Evolutionary conservation across 92 coral and sea anemone genomes (phyloP).

Genomic region (Epizoanthus fatuus): DNA sequence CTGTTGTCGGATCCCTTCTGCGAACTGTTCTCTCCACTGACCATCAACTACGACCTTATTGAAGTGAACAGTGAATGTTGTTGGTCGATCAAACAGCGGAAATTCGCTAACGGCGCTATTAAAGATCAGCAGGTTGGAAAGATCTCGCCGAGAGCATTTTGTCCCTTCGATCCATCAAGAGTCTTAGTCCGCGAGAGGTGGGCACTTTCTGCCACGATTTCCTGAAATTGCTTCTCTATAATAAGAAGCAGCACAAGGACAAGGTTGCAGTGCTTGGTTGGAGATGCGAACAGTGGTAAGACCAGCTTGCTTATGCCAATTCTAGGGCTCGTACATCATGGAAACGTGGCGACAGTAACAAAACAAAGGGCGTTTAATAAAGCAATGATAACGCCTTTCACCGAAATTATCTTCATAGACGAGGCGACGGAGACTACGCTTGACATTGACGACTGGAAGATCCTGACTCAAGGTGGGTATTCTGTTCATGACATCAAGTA

Average conservation of each 20-base stretch:
- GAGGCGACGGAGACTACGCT: slow-evolving; percentile 23
- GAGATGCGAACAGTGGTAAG: too few species aligned
- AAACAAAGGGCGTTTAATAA: slow-evolving; percentile 21
- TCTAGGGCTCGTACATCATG: too few species aligned
- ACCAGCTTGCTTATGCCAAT: too few species aligned
- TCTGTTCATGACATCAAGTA: neutral
- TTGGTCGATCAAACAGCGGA: slow-evolving; percentile 48
- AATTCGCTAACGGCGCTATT: slow-evolving; percentile 38
- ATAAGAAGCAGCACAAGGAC: too few species aligned
- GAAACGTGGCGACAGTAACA: neutral
- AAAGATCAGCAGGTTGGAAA: slow-evolving; percentile 17
- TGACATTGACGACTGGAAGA: slow-evolving; percentile 27
- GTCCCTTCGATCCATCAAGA: slow-evolving; percentile 14
- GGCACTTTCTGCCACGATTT: too few species aligned
- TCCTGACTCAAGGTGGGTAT: neutral
- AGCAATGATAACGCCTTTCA: slow-evolving; percentile 40
- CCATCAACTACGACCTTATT: slow-evolving; percentile 49
- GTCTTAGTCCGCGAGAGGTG: too few species aligned
- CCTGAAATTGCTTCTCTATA: too few species aligned
- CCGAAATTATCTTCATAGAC: slow-evolving; percentile 45
- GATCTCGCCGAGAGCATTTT: slow-evolving; percentile 57
- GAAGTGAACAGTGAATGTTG: slow-evolving; percentile 52
- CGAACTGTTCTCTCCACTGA: slow-evolving; percentile 36
- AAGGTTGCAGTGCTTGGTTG: too few species aligned
- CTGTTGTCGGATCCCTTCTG: slow-evolving; percentile 58